A percentile compares a stretch with the other conserved stretches of the same genome.
Conservation (phyloP, 2,113 vertebrate genomes). For the Aptenodytes forsteri region DNA sequence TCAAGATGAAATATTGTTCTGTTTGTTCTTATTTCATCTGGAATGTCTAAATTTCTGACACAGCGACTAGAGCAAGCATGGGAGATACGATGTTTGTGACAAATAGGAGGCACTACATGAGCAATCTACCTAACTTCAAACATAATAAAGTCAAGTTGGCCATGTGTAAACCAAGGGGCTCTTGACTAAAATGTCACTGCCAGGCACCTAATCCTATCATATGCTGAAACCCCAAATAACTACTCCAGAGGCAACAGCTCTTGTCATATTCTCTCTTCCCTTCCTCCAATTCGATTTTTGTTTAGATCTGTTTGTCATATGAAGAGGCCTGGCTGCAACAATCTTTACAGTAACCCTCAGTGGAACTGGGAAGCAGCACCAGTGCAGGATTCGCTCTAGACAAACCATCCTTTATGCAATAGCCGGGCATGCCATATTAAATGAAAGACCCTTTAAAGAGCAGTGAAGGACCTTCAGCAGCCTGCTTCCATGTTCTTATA, state of each 20-base stretch:
- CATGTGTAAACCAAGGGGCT: not conserved
- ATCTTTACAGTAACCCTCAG: slow-evolving; percentile 22
- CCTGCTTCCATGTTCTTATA: slow-evolving; percentile 61
- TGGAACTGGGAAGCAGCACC: not conserved
- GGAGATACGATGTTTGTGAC: not conserved
- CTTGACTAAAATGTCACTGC: not conserved
- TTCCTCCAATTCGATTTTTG: slow-evolving; percentile 42
- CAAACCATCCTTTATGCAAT: slow-evolving; percentile 70
- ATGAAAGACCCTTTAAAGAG: slow-evolving; percentile 75
- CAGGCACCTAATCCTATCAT: not conserved
- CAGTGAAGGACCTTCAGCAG: slow-evolving; percentile 64
- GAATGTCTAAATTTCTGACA: not conserved
- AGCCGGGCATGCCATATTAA: slow-evolving; percentile 9
- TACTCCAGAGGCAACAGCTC: not conserved
- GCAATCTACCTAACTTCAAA: not conserved
- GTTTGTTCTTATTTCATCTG: not conserved
- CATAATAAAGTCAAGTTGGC: not conserved
- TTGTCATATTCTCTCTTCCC: not conserved
- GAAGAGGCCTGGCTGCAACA: slow-evolving; percentile 27
- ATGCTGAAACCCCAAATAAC: not conserved
- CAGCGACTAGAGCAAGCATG: not conserved
- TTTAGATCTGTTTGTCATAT: slow-evolving; percentile 47
- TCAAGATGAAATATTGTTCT: not conserved
- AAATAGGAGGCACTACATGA: not conserved
- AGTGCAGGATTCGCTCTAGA: slow-evolving; percentile 45